Evolutionary conservation across 2,888 invertebrate genomes (phyloP).

Genomic region (Ctena decussata): DNA sequence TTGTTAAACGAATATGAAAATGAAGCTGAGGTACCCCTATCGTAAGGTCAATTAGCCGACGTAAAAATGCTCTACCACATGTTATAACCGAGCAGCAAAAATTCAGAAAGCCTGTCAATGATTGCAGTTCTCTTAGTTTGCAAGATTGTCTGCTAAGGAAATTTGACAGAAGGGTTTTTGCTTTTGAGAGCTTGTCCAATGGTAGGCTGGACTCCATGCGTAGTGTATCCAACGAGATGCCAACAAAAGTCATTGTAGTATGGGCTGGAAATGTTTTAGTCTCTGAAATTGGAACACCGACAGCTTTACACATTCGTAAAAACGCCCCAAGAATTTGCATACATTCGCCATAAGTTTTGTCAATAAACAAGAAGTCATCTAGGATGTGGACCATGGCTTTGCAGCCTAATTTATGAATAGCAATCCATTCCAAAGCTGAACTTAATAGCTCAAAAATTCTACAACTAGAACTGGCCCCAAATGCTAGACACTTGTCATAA

Average conservation of each 20-base stretch:
- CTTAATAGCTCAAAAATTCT: slow-evolving; percentile 46
- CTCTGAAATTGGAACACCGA: slow-evolving; percentile 33
- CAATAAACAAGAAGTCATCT: slow-evolving; percentile 42
- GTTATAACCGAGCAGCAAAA: slow-evolving; percentile 46
- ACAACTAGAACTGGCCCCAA: slow-evolving; percentile 28
- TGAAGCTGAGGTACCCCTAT: slow-evolving; percentile 22
- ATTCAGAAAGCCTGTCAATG: slow-evolving; percentile 25
- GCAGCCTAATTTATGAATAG: not conserved
- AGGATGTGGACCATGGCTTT: slow-evolving; percentile 29
- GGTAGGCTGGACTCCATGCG: slow-evolving; percentile 34
- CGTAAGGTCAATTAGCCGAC: slow-evolving; percentile 31
- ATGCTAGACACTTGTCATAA: slow-evolving; percentile 39
- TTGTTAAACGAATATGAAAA: slow-evolving; percentile 30
- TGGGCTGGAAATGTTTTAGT: slow-evolving; percentile 20
- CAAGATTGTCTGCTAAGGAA: not conserved
- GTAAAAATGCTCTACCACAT: slow-evolving; percentile 27
- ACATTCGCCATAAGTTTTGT: too few species aligned
- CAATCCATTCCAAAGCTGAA: slow-evolving; percentile 23
- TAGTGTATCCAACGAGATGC: slow-evolving; percentile 28
- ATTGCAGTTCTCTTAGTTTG: slow-evolving; percentile 13
- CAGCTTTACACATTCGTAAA: not conserved
- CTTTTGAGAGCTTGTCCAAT: not conserved
- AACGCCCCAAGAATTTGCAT: slow-evolving; percentile 32
- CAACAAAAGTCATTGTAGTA: slow-evolving; percentile 28
- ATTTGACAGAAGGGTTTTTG: not conserved